phyloP scores from a whole-genome alignment of 1,140 invertebrate genomes.

The Panagrolaimus sp. region DNA sequence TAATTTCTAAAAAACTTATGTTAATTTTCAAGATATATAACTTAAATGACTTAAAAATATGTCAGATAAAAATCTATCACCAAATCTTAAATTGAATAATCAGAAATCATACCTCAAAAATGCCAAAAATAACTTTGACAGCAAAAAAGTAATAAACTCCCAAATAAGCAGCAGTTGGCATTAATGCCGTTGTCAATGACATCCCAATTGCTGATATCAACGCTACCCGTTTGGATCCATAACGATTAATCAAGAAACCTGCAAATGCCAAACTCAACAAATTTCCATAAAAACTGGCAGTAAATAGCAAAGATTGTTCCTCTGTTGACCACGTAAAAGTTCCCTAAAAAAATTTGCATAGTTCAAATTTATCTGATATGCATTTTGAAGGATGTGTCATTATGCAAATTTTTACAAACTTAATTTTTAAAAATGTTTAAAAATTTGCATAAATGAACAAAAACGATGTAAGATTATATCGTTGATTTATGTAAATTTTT shows the following conservation, averaged over 20 bases:
- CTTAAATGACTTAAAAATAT: too few relatives aligned
- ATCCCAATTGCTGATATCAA: slow-evolving; percentile 24
- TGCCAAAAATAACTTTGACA: slow-evolving; percentile 32
- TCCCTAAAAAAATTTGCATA: slow-evolving; percentile 22
- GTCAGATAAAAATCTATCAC: too few relatives aligned
- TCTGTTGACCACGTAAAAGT: slow-evolving; percentile 26
- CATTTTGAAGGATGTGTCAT: too few relatives aligned
- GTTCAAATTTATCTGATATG: too few relatives aligned
- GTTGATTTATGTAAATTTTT: too few relatives aligned
- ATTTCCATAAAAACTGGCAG: slow-evolving; percentile 34
- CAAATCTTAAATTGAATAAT: too few relatives aligned
- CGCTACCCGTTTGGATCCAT: slow-evolving; percentile 33
- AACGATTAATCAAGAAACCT: slow-evolving; percentile 37
- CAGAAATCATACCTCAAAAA: slow-evolving; percentile 38
- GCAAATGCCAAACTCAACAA: slow-evolving; percentile 33
- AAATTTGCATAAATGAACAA: too few relatives aligned
- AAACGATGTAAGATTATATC: too few relatives aligned
- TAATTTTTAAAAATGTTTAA: too few relatives aligned
- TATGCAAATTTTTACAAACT: too few relatives aligned
- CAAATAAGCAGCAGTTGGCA: slow-evolving; percentile 18
- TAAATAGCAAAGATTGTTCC: slow-evolving; percentile 31
- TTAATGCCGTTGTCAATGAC: slow-evolving; percentile 26
- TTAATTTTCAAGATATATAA: too few relatives aligned
- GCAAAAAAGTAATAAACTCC: slow-evolving; percentile 32
- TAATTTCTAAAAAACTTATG: too few relatives aligned